These are phyloP conservation scores for Chironomus tepperi DNA, from an alignment of 1,140 invertebrate species.

Conservation along the genomic window DNA sequence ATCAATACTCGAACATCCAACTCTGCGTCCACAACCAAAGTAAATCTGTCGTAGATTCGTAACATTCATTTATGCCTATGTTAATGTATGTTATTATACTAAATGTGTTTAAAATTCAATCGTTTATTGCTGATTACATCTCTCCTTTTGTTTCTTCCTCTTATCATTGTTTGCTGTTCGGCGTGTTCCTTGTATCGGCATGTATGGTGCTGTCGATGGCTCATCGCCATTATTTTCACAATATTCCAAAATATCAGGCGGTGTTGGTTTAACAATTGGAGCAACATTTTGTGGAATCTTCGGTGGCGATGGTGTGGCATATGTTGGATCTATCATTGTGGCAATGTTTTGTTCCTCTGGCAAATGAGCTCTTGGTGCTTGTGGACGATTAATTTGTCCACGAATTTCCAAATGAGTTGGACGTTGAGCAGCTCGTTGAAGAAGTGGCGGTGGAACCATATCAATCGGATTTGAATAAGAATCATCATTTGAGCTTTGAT, in stretches of 20 bases:
- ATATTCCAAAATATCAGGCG: slow-evolving; percentile 29
- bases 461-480: slow-evolving; percentile 40
- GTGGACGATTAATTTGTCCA: background rate
- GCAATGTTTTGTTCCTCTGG: slow-evolving; percentile 39
- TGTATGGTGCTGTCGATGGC: slow-evolving; percentile 55
- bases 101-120: slow-evolving; percentile 19
- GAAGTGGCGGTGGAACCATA: slow-evolving; percentile 33
- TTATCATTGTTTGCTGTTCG: slow-evolving; percentile 48
- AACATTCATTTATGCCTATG: background rate
- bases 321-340: slow-evolving; percentile 43
- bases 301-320: slow-evolving; percentile 26
- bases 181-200: slow-evolving; percentile 69
- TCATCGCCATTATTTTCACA: slow-evolving; percentile 41
- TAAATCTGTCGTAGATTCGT: too few relatives aligned
- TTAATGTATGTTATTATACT: background rate
- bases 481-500: slow-evolving; percentile 32
- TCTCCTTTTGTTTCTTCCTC: slow-evolving; percentile 40
- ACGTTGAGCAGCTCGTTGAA: slow-evolving; percentile 32
- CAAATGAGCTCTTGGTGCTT: slow-evolving; percentile 30
- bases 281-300: slow-evolving; percentile 26
- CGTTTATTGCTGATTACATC: slow-evolving; percentile 38
- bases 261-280: slow-evolving; percentile 36
- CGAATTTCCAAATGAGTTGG: slow-evolving; percentile 31
- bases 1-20: too few relatives aligned
- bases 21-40: too few relatives aligned